Evolutionary conservation across 2,797 vertebrate genomes (phyloP).

Genomic region (Bradypus variegatus): DNA sequence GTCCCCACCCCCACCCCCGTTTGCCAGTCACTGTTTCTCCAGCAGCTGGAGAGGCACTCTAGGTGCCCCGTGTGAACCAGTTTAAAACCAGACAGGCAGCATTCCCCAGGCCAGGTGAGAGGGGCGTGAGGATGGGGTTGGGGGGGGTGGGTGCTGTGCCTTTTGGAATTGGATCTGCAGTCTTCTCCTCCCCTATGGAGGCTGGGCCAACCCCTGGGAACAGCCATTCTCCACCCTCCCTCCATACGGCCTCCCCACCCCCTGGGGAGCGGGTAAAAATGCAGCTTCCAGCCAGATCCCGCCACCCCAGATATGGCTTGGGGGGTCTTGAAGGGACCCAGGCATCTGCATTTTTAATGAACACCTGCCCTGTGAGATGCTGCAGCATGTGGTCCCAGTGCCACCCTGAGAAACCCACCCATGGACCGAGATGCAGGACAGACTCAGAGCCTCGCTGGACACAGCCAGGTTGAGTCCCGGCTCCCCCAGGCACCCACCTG

Average conservation of each 20-base stretch:
- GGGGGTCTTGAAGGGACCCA: background rate
- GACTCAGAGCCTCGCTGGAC: background rate
- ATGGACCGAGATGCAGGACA: rapidly evolving
- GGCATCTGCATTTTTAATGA: background rate
- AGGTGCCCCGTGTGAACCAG: constrained; percentile 23
- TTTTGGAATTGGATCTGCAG: background rate
- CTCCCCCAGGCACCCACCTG: background rate
- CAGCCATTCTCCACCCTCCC: background rate
- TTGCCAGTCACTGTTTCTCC: background rate
- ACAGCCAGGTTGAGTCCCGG: background rate
- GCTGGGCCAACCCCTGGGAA: background rate
- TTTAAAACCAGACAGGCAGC: constrained; percentile 50
- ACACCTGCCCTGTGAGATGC: background rate
- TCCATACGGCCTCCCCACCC: rapidly evolving
- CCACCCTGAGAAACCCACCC: background rate
- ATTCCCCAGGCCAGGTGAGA: background rate
- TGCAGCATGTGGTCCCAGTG: background rate
- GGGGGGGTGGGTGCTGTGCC: background rate
- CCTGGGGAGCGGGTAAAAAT: background rate
- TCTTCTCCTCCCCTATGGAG: background rate
- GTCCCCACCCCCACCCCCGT: background rate
- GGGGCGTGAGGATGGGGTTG: background rate
- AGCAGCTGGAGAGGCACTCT: background rate
- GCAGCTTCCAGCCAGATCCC: background rate
- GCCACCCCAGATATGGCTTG: background rate